Evolutionary conservation across 2,797 vertebrate species (phyloP).

Genomic region (Salarias fasciatus): DNA sequence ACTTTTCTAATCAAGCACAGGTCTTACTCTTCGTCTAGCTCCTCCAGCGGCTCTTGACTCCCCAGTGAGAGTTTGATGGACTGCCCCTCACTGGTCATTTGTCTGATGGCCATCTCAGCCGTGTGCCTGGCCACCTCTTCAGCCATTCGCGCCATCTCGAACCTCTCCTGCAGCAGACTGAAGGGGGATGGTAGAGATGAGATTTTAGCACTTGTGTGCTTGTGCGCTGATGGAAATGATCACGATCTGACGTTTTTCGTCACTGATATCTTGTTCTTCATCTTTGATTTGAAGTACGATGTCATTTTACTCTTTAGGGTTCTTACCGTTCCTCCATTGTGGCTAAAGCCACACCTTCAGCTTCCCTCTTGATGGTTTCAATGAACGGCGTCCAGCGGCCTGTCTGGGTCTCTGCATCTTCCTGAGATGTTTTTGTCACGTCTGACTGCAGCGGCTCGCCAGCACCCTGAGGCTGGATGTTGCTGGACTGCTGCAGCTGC

Average conservation of each 20-base stretch:
- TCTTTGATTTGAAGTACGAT: too few species aligned
- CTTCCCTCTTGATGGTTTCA: constrained; percentile 79
- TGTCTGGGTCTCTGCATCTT: constrained; percentile 84
- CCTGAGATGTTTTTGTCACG: constrained; percentile 40
- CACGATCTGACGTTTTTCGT: too few species aligned
- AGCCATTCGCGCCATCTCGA: constrained; percentile 76
- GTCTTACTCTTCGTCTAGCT: constrained; percentile 64
- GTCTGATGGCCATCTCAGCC: constrained; percentile 78
- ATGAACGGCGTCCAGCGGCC: constrained; percentile 83
- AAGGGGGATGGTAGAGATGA: not conserved
- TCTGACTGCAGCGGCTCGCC: not conserved
- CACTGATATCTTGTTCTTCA: too few species aligned
- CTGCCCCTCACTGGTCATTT: constrained; percentile 74
- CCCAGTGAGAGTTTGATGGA: constrained; percentile 74
- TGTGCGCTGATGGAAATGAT: too few species aligned
- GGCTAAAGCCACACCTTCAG: constrained; percentile 70
- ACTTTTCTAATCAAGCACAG: not conserved
- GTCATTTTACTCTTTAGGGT: not conserved
- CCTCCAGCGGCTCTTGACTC: constrained; percentile 71
- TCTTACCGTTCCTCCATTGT: constrained; percentile 81
- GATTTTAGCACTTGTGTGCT: too few species aligned
- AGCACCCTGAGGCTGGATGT: not conserved
- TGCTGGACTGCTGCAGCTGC: not conserved
- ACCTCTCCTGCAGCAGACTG: constrained; percentile 76
- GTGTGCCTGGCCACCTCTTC: constrained; percentile 81